A percentile compares a stretch with the other conserved stretches of the same genome.
Conservation (phyloP, 2,113 vertebrate genomes). For the Cairina moschata region DNA sequence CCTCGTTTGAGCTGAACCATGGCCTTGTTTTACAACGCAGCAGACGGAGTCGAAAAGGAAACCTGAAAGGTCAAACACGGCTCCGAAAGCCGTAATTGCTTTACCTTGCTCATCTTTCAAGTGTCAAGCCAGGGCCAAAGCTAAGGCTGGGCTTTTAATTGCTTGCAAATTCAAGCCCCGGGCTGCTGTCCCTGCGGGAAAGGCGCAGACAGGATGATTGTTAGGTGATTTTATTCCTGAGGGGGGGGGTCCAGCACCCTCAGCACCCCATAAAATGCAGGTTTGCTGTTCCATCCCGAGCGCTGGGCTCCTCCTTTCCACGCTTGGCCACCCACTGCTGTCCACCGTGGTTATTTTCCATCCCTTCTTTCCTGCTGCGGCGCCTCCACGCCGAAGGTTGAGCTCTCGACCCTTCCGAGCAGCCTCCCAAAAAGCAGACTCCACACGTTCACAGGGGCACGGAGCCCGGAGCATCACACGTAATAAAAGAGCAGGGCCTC, state of each 20-base stretch:
- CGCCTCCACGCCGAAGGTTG: neutral
- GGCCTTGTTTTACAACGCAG: neutral
- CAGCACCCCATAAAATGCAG: neutral
- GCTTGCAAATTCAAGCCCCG: neutral
- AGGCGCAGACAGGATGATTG: neutral
- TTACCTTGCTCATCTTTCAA: neutral
- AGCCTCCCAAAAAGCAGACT: neutral
- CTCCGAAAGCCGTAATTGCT: accelerated
- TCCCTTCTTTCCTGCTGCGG: accelerated
- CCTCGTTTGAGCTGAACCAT: neutral
- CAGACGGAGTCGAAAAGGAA: neutral
- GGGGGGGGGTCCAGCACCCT: accelerated
- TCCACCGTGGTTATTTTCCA: neutral
- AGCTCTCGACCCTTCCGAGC: neutral
- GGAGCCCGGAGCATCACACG: neutral
- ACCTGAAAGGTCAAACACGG: neutral
- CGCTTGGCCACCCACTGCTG: accelerated
- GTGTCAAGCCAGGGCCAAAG: neutral
- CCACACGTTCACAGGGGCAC: accelerated
- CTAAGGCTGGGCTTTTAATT: neutral
- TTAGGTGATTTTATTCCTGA: accelerated
- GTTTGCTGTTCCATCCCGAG: too few species aligned
- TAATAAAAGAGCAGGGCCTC: neutral
- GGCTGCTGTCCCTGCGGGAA: neutral
- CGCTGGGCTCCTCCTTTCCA: neutral